Evolutionary conservation across 2,888 invertebrate genomes (phyloP).

Genomic region (Leuctra nigra): DNA sequence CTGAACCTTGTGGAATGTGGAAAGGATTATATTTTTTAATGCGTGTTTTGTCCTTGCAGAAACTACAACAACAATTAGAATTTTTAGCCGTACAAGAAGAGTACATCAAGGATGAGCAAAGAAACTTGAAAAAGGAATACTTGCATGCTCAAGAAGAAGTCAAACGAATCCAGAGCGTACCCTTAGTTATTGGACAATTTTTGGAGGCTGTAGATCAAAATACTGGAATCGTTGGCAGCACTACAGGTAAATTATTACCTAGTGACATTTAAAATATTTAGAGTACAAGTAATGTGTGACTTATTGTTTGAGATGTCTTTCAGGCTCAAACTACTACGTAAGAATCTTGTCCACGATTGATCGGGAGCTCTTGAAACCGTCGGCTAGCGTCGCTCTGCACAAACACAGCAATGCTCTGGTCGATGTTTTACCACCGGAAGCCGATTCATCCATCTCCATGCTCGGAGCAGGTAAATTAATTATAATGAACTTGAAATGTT

Average conservation of each 20-base stretch:
- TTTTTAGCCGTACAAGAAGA: slow-evolving; percentile 98
- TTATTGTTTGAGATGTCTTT: too few relatives aligned
- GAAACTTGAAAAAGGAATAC: slow-evolving; percentile 97
- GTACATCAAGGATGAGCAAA: slow-evolving; percentile 98
- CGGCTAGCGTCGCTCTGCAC: slow-evolving; percentile 96
- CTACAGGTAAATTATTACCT: slow-evolving; percentile 54
- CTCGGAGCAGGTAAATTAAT: slow-evolving; percentile 67
- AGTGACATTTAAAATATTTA: not conserved
- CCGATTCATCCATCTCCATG: slow-evolving; percentile 99
- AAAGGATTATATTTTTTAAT: slow-evolving; percentile 1
- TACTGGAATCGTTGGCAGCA: slow-evolving; percentile 98
- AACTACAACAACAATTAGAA: slow-evolving; percentile 92
- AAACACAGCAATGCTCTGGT: slow-evolving; percentile 99
- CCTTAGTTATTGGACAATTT: slow-evolving; percentile 97
- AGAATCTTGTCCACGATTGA: slow-evolving; percentile 97
- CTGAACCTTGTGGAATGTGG: not conserved
- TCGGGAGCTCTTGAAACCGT: slow-evolving; percentile 92
- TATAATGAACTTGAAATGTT: too few relatives aligned
- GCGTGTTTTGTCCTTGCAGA: slow-evolving; percentile 46
- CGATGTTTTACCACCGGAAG: slow-evolving; percentile 97
- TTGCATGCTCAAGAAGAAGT: slow-evolving; percentile 97
- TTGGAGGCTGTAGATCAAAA: slow-evolving; percentile 99
- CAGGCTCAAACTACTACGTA: slow-evolving; percentile 98
- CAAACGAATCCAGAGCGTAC: slow-evolving; percentile 97
- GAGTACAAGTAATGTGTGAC: too few relatives aligned